Evolutionary conservation across 2,797 vertebrate genomes (phyloP), one percentile per base, ranked within the genome.

Genomic region (Manis crassicaudata): DNA sequence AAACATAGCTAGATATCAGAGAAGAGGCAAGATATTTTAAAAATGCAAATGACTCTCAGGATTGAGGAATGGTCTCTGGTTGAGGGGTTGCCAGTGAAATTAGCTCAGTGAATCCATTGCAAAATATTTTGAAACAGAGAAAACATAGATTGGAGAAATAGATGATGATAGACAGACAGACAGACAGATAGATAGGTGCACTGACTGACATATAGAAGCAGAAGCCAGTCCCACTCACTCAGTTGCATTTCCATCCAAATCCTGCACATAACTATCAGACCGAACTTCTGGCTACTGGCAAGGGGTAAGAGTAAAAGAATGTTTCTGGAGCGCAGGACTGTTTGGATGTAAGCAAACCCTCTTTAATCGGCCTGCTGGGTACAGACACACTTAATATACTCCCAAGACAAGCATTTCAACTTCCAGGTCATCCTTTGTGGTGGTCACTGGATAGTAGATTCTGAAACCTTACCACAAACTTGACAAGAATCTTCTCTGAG

Each of bases 181-280:
- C 0, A 50, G 27, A 67, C 5, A 7, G 6, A 76, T 1, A 27
- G 54, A 52, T 6, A 62, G 43, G 73, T 8, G 37, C 37, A 46
- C 37, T 6, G 11, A 75, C 0, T 35, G 20, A 23, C 18, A 32
- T 62, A 81, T 21, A 82, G 27, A 68, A 54, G 16, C 32, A 52
- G 84, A 97, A 98, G 93, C n/a, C 43, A 97, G 96, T 73, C 29
- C 75, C 83, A 92, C 37, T 75, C 32, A 43, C 52, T 0, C 0
- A 82, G 95, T 67, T 96, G 35, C 86, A 94, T 97, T 97, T 97
- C 79, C 85, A 97, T 94, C 95, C 25, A 96, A 92, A 97, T 35
- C 68, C 23, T 9, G 46, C 81, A 37, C 5, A 20, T 18, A 92
- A 91, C 52, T 79, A 58, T 82, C 37, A 54, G 83, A 50, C 5